These are phyloP conservation scores for Acanthiza pusilla DNA, from an alignment of 2,797 vertebrate species.

Conservation along the genomic window DNA sequence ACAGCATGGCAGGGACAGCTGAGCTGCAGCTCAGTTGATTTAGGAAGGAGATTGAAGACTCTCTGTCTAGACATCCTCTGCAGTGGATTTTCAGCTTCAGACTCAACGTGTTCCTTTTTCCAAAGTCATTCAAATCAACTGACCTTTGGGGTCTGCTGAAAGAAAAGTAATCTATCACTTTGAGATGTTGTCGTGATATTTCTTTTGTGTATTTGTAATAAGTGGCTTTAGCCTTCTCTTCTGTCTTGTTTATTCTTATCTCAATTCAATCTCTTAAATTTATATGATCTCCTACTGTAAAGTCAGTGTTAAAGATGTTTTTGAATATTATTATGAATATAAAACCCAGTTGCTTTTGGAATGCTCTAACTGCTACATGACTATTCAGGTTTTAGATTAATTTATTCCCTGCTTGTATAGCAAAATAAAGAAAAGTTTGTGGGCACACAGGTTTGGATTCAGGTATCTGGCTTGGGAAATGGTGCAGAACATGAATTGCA, in stretches of 20 bases:
- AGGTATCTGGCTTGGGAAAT: background rate
- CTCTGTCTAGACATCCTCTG: conserved; percentile 19
- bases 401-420: background rate
- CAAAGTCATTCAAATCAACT: background rate
- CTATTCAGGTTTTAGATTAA: background rate
- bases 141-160: background rate
- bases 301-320: background rate
- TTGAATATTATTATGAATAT: background rate
- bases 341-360: background rate
- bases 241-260: background rate
- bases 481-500: background rate
- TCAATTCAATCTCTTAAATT: background rate
- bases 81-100: conserved; percentile 44
- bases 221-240: background rate
- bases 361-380: background rate
- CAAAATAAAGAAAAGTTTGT: background rate
- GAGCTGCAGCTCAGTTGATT: conserved; percentile 50
- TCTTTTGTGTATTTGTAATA: background rate
- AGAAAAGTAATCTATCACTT: conserved; percentile 4
- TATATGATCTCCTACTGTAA: background rate
- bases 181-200: background rate
- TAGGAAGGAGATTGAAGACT: conserved; percentile 40
- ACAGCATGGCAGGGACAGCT: background rate
- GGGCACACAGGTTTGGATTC: background rate
- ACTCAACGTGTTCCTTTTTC: background rate